phyloP scores from a whole-genome alignment of 2,888 invertebrate genomes.

The Agonopterix alstromeriana region DNA sequence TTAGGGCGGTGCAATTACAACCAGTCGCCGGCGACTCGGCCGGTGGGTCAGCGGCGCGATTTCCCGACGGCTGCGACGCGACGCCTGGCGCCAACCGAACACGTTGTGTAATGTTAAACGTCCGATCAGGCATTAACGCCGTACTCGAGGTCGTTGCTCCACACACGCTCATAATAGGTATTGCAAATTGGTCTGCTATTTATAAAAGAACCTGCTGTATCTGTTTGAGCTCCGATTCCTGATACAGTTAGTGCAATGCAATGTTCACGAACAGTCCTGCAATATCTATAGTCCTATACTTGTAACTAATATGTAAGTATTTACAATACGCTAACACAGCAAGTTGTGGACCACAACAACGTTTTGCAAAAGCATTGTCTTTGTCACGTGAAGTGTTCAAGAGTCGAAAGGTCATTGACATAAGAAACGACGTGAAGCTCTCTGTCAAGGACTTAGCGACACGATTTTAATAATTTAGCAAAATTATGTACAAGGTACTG shows the following conservation, averaged over 20 bases:
- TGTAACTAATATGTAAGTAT: background rate
- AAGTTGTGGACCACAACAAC: background rate
- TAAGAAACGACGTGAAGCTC: too few relatives aligned
- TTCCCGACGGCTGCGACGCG: conserved; percentile 57
- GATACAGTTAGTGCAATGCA: background rate
- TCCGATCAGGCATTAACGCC: conserved; percentile 49
- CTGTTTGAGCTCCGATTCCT: background rate
- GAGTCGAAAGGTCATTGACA: background rate
- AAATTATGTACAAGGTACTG: too few relatives aligned
- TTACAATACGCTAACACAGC: background rate
- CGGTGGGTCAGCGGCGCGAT: conserved; percentile 68
- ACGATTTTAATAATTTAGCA: too few relatives aligned
- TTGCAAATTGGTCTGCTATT: conserved; percentile 27
- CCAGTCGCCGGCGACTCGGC: conserved; percentile 54
- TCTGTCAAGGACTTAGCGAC: too few relatives aligned
- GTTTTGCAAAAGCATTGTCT: background rate
- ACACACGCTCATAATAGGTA: conserved; percentile 33
- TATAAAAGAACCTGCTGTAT: conserved; percentile 18
- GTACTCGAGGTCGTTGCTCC: conserved; percentile 60
- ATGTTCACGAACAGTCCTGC: background rate
- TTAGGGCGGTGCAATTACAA: conserved; percentile 70
- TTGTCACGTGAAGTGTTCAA: background rate
- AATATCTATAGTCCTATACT: background rate
- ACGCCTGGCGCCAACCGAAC: conserved; percentile 59
- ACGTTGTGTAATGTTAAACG: conserved; percentile 66